Evolutionary conservation across 2,888 invertebrate genomes (phyloP), one percentile per base, ranked within the genome.

Genomic region (Rosalia funebris): DNA sequence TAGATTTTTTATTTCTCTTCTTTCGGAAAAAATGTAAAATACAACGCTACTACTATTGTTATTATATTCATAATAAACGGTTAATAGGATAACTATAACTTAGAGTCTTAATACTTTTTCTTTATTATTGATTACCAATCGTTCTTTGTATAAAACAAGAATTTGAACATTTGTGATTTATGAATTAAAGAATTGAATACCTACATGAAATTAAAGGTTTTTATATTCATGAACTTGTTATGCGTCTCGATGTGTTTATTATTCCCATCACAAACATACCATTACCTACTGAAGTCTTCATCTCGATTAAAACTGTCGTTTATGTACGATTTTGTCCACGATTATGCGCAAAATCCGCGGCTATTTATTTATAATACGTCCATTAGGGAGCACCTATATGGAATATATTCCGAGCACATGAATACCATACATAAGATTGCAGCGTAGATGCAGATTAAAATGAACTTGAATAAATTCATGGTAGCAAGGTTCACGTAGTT

Each of bases 381-480:
- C 25, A 44, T 20, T 34, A 37, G 12, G 20, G 37, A 48, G 48
- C 19, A 36, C 20, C 36, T 37, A 36, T 37, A 19, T 37, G 19
- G 36, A 48, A 48, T 36, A 48, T 11, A n/a, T 34, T 16, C 17
- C 36, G 36, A 20, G 48, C 12, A 48, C 14, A 34, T 48, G 48
- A 48, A 48, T 37, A 34, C 36, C 36, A 34, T 20, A 37, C 37
- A 39, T 39, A n/a, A 50, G 39, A 50, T 31, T 50, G 39, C 39
- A 50, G 50, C 20, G 19, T 36, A 39, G 25, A 50, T 39, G 39
- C 25, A 31, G 39, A 39, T 50, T 50, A 20, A 50, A 39, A 50
- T 16, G 50, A 50, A 50, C 50, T 50, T 50, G 39, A 50, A 50
- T 41, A 50, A 20, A 50, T 39, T 48, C 46, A 48, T 48, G 39